phyloP scores from a whole-genome alignment of 1,140 invertebrate species.

The Cydia strobilella region DNA sequence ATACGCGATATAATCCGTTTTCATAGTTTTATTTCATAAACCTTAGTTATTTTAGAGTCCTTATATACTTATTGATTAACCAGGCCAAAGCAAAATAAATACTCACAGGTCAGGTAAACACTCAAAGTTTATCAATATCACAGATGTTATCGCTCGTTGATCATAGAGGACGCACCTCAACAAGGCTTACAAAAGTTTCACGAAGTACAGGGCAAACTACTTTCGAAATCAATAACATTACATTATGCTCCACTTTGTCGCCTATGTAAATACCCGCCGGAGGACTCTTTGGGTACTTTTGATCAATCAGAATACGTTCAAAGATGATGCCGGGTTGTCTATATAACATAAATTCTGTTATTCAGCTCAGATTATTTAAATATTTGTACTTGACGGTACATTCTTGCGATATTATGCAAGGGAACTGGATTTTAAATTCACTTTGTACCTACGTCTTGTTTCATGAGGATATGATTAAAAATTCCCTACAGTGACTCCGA shows the following conservation, averaged over 20 bases:
- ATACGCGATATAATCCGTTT: no score
- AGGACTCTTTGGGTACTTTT: constrained; percentile 37
- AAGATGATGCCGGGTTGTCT: constrained; percentile 37
- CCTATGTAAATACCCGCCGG: constrained; percentile 42
- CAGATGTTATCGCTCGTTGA: neutral
- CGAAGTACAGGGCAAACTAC: constrained; percentile 34
- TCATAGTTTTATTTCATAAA: no score
- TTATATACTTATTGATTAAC: no score
- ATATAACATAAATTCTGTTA: neutral
- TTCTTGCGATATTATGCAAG: constrained; percentile 3
- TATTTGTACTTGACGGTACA: neutral
- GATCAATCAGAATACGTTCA: constrained; percentile 50
- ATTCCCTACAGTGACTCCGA: constrained; percentile 11
- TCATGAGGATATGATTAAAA: constrained; percentile 19
- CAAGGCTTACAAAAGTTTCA: constrained; percentile 8
- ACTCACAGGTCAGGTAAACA: neutral
- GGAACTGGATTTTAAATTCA: neutral
- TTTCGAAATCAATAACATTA: constrained; percentile 46
- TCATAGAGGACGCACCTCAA: constrained; percentile 13
- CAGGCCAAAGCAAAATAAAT: neutral
- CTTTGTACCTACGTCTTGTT: neutral
- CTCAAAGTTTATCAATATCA: constrained; percentile 1
- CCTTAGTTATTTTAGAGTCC: no score
- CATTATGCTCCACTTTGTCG: constrained; percentile 39
- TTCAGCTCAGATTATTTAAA: neutral